A percentile compares a stretch with the other conserved stretches of the same genome.
These are phyloP conservation scores for Potamarius usumacintae DNA, from an alignment of 2,113 vertebrate genomes.

Conservation along the genomic window DNA sequence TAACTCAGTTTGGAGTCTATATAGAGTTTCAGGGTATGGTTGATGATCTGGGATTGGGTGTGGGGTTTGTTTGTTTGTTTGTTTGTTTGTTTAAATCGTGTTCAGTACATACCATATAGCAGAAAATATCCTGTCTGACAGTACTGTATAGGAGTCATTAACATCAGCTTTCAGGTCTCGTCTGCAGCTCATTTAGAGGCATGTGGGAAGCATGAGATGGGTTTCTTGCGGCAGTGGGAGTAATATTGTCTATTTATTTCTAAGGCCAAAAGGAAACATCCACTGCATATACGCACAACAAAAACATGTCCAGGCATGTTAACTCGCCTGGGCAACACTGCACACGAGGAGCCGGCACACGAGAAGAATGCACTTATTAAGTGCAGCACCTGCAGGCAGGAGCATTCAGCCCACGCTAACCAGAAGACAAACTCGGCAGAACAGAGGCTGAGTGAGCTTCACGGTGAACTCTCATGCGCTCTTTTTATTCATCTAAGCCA, in stretches of 20 bases:
- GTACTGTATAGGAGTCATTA: background rate
- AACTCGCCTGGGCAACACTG: slow-evolving; percentile 54
- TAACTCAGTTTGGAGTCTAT: background rate
- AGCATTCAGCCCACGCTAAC: slow-evolving; percentile 62
- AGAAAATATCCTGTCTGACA: background rate
- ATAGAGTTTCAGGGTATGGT: background rate
- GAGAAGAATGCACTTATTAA: slow-evolving; percentile 68
- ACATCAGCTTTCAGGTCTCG: background rate
- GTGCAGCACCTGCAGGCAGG: slow-evolving; percentile 67
- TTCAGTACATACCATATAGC: background rate
- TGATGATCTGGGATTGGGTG: background rate
- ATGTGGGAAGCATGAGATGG: background rate
- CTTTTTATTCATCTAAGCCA: slow-evolving; percentile 74
- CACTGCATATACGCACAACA: slow-evolving; percentile 8
- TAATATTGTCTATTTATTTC: slow-evolving; percentile 34
- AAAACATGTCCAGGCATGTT: slow-evolving; percentile 59
- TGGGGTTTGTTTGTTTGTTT: background rate
- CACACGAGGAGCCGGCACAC: slow-evolving; percentile 55
- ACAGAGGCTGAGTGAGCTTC: slow-evolving; percentile 59
- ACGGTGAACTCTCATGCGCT: slow-evolving; percentile 68
- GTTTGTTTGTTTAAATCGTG: background rate
- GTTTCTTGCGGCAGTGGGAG: slow-evolving; percentile 50
- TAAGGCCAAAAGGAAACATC: slow-evolving; percentile 24
- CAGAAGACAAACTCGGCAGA: slow-evolving; percentile 62
- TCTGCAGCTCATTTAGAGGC: background rate